phyloP scores from a whole-genome alignment of 2,113 vertebrate species.

The Condylura cristata region DNA sequence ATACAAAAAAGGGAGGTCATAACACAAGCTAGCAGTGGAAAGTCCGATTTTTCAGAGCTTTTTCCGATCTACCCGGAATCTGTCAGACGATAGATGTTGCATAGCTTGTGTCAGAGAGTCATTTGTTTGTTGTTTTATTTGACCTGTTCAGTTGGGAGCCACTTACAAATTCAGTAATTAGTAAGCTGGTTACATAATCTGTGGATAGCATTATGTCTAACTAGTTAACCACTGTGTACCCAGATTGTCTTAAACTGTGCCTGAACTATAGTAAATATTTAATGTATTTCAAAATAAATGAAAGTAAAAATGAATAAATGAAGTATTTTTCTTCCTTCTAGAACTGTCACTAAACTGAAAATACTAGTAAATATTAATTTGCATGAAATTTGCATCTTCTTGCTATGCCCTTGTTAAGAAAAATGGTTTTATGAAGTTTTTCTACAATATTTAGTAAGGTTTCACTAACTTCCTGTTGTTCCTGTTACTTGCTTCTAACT shows the following conservation, averaged over 20 bases:
- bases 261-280: not conserved
- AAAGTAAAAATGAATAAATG: not conserved
- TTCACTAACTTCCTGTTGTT: not conserved
- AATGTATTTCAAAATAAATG: not conserved
- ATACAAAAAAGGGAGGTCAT: too few relatives aligned
- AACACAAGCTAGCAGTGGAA: too few relatives aligned
- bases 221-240: not conserved
- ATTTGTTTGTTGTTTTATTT: not conserved
- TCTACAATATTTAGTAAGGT: not conserved
- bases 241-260: not conserved
- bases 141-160: not conserved
- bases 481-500: not conserved
- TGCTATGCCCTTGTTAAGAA: slow-evolving; percentile 16
- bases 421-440: slow-evolving; percentile 6
- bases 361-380: slow-evolving; percentile 32
- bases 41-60: too few relatives aligned
- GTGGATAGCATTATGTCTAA: not conserved
- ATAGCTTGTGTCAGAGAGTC: too few relatives aligned
- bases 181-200: not conserved
- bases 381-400: not conserved
- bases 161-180: not conserved
- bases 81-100: too few relatives aligned
- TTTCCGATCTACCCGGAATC: too few relatives aligned
- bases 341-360: not conserved
- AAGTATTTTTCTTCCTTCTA: not conserved